Base-by-base conservation (phyloP, 2,797 vertebrate genomes). In the Adrianichthys oophorus region DNA sequence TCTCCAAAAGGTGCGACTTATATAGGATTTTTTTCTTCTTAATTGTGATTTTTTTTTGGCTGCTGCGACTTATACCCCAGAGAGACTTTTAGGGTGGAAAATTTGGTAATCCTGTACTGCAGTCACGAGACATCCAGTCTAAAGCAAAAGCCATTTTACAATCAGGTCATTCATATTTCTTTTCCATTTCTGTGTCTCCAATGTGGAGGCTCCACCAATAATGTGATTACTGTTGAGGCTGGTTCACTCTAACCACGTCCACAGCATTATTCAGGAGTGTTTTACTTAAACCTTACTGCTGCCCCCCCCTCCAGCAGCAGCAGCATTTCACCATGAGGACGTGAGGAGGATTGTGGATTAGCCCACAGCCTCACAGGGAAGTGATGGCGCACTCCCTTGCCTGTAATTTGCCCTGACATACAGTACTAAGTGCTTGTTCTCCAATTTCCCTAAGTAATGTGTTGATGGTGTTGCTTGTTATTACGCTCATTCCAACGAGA, bases 371-470 rank as follows among this genome's bases (percentile, higher is more conserved):
- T 79, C 71, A 32, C 52, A 29, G 70, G 65, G 49, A 63, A 76
- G 71, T 49, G 67, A 74, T 70, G 70, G 73, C 40, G 48, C 60
- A 66, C 78, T 82, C 68, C 69, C 71, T 60, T 2, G 71, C 65
- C 59, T 79, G 67, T 67, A 78, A 76, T 73, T 72, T 67, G 59
- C 65, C 65, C 65, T 68, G 74, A 83, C 79, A 83, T 61, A 49
- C 42, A n/a, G 42, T 44, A n/a, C 69, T 63, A 74, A 84, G 67
- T 74, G 76, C 69, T 74, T 59, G 46, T 80, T 78, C 78, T 72
- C 68, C 63, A 69, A 76, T 80, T 84, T 69, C 51, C 64, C 68
- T 80, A 72, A 78, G 82, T 74, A 67, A 82, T 74, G 65, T 48
- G 71, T 44, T 32, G 67, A 62, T 56, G 69, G 72, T n/a, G 56